phyloP scores from a whole-genome alignment of 2,888 invertebrate genomes.

The Gortyna flavago region DNA sequence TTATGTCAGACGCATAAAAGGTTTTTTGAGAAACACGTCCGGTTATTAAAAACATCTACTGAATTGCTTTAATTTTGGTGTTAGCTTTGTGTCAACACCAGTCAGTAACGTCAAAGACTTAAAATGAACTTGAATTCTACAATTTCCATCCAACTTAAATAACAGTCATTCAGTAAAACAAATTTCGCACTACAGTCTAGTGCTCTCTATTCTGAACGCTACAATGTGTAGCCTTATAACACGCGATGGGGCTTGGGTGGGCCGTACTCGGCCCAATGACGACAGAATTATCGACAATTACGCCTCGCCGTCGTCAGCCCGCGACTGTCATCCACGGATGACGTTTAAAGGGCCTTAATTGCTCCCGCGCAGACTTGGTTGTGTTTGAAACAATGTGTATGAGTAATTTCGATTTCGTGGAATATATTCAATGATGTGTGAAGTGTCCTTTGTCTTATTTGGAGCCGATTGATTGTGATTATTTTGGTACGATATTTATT shows the following conservation, averaged over 20 bases:
- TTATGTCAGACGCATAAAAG: not conserved
- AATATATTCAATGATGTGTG: constrained; percentile 58
- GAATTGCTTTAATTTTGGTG: not conserved
- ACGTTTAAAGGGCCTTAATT: constrained; percentile 67
- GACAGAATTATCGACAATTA: constrained; percentile 79
- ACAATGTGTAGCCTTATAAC: constrained; percentile 60
- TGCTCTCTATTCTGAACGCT: constrained; percentile 36
- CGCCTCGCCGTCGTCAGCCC: constrained; percentile 70
- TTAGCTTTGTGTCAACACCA: not conserved
- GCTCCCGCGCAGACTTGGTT: constrained; percentile 53
- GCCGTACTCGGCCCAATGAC: constrained; percentile 65
- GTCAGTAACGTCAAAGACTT: not conserved
- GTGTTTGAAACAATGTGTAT: constrained; percentile 59
- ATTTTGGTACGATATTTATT: constrained; percentile 45
- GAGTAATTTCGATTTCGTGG: constrained; percentile 58
- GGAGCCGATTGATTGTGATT: constrained; percentile 49
- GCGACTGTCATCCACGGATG: constrained; percentile 66
- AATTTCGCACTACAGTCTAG: constrained; percentile 38
- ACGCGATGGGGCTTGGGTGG: constrained; percentile 69
- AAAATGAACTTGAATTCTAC: not conserved
- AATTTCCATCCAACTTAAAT: not conserved
- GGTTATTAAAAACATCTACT: too few relatives aligned
- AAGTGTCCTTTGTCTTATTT: constrained; percentile 53
- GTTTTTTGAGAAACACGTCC: not conserved
- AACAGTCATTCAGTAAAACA: constrained; percentile 1